Evolutionary conservation across 2,113 vertebrate species (phyloP), one percentile per base, ranked within the genome.

Genomic region (Forbesichthys papilliferus): DNA sequence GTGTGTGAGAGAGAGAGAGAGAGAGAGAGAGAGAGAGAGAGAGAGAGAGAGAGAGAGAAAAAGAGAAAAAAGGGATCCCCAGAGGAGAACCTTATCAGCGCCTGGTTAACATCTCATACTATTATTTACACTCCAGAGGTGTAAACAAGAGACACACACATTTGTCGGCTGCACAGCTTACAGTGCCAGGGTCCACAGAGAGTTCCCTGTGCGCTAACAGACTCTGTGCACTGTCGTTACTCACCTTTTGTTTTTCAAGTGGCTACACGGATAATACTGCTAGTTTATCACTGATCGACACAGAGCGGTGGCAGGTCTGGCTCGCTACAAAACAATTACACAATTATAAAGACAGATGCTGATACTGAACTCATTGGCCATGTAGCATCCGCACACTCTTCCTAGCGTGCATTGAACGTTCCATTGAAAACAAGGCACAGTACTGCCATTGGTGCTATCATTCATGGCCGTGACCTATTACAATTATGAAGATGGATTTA

Each of bases 111-210:
- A 64, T 71, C 63, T 69, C 75, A 75, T 82, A 71, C 54, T 76
- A 74, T 84, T 88, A 86, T 89, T 90, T 90, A 86, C 81, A 84
- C 67, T 77, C 55, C 68, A 77, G 54, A 85, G 36, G 71, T 75
- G 68, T 71, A 67, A 64, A 42, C 36, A 42, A 42, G 36, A 42
- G 7, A 42, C 5, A 6, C 36, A 42, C 36, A 6, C 36, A 42
- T 42, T 42, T 77, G 55, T 52, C 60, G 13, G 34, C 61, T n/a
- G 18, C 14, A 71, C 61, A 48, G 54, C 61, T 47, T 18, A 14
- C 47, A 42, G 20, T n/a, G 55, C n/a, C 3, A 3, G 10, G 13
- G 77, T 58, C 79, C 64, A 1, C 48, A 33, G 82, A 73, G 71
- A 67, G 62, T 46, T 77, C 68, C 58, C 66, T 11, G 27, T 54